phyloP scores from a whole-genome alignment of 2,113 vertebrate species.

The Pollimyrus isidori region DNA sequence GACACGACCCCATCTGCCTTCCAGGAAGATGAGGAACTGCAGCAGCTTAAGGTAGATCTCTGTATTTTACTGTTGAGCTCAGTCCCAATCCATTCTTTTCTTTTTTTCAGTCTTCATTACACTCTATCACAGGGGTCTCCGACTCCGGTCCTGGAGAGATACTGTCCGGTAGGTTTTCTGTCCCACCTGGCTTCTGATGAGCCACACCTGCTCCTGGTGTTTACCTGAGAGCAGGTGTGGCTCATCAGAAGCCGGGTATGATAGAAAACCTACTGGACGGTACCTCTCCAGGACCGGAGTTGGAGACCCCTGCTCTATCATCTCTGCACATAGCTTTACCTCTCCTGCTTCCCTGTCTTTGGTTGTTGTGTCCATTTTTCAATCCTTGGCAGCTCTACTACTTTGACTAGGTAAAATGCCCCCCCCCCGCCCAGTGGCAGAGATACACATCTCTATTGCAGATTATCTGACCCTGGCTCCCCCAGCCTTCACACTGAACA shows the following conservation, averaged over 20 bases:
- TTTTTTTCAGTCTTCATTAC: background rate
- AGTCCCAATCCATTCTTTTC: background rate
- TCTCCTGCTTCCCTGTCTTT: background rate
- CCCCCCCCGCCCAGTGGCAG: background rate
- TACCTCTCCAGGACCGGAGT: too few relatives aligned
- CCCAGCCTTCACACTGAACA: background rate
- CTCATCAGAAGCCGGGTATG: too few relatives aligned
- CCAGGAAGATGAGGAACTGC: conserved; percentile 68
- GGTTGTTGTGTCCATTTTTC: conserved; percentile 6
- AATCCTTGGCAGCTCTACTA: too few relatives aligned
- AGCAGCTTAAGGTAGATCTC: conserved; percentile 63
- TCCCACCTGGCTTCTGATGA: too few relatives aligned
- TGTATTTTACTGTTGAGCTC: background rate
- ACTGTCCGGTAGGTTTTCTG: too few relatives aligned
- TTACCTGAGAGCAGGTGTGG: too few relatives aligned
- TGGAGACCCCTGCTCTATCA: background rate
- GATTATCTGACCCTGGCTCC: background rate
- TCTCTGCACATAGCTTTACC: background rate
- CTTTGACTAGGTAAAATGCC: too few relatives aligned
- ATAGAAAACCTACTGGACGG: too few relatives aligned
- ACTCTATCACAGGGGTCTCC: background rate
- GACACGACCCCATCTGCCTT: conserved; percentile 47
- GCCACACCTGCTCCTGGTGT: too few relatives aligned
- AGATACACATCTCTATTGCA: background rate
- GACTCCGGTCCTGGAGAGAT: too few relatives aligned